Percentiles rank a stretch among this genome's conserved stretches.
phyloP scores from a whole-genome alignment of 2,888 invertebrate genomes.

The Chymomyza fuscimana region DNA sequence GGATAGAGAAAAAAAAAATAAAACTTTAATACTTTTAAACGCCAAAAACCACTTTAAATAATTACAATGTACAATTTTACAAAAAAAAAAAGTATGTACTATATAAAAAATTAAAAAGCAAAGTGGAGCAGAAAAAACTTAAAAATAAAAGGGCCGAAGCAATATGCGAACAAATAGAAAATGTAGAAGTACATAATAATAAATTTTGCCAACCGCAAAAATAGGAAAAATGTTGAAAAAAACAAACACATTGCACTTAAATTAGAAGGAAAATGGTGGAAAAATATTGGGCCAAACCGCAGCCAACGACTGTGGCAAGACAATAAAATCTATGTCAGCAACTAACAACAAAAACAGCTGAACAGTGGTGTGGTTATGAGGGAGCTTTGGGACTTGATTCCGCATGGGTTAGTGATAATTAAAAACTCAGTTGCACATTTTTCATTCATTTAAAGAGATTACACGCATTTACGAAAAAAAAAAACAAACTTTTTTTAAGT shows the following conservation, averaged over 20 bases:
- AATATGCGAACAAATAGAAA: not conserved
- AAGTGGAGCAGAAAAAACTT: conserved; percentile 1
- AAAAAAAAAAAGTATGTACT: conserved; percentile 40
- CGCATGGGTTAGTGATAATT: too few relatives aligned
- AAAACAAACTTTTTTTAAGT: too few relatives aligned
- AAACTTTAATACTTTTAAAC: conserved; percentile 38
- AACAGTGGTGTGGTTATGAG: conserved; percentile 19
- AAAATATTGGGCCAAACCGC: conserved; percentile 31
- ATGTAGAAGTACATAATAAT: not conserved
- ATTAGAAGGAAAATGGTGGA: conserved; percentile 41
- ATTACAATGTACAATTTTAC: conserved; percentile 53
- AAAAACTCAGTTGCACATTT: too few relatives aligned
- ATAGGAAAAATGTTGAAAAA: conserved; percentile 16
- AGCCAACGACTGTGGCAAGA: conserved; percentile 38
- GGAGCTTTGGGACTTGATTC: too few relatives aligned
- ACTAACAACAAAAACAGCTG: conserved; percentile 20
- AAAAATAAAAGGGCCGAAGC: not conserved
- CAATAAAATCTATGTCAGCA: conserved; percentile 68
- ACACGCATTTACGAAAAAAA: too few relatives aligned
- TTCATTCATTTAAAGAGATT: too few relatives aligned
- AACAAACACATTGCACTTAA: conserved; percentile 46
- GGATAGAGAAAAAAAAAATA: not conserved
- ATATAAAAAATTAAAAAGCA: conserved; percentile 15
- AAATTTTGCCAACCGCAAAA: not conserved
- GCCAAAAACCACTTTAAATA: conserved; percentile 64